A percentile compares a stretch with the other conserved stretches of the same genome.
Conservation (phyloP, 2,113 vertebrate genomes). For the Calonectris borealis region DNA sequence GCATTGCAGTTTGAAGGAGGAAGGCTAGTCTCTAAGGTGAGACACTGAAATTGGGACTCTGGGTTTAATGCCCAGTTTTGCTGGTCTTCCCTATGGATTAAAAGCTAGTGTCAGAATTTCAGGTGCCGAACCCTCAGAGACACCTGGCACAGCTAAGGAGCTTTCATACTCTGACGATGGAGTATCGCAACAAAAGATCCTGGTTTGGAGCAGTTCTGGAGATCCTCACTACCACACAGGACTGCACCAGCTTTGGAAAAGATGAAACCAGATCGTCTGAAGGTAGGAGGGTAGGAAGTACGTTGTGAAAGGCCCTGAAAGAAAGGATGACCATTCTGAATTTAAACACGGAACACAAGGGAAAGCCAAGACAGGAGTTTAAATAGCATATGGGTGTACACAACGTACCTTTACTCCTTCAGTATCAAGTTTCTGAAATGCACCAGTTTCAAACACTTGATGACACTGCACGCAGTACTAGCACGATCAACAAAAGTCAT, state of each 20-base stretch:
- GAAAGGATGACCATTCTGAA: neutral
- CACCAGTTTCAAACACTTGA: neutral
- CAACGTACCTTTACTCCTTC: neutral
- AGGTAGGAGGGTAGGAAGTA: neutral
- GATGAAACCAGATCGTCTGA: neutral
- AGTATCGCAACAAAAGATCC: neutral
- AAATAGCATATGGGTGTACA: neutral
- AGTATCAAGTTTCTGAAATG: neutral
- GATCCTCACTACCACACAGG: neutral
- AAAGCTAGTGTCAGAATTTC: neutral
- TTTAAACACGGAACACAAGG: neutral
- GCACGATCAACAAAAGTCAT: neutral
- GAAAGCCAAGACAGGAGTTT: neutral
- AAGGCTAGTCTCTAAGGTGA: neutral
- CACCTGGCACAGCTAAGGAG: neutral
- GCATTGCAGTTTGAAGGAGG: neutral
- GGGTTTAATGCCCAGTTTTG: neutral
- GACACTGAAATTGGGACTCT: rapidly evolving
- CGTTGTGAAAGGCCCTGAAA: neutral
- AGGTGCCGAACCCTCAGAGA: neutral
- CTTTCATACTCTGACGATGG: neutral
- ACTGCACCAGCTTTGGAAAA: neutral
- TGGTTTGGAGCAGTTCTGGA: neutral
- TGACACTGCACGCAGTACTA: neutral
- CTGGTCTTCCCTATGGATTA: neutral